Base-by-base conservation (phyloP, 2,113 vertebrate genomes). In the Nothoprocta perdicaria region DNA sequence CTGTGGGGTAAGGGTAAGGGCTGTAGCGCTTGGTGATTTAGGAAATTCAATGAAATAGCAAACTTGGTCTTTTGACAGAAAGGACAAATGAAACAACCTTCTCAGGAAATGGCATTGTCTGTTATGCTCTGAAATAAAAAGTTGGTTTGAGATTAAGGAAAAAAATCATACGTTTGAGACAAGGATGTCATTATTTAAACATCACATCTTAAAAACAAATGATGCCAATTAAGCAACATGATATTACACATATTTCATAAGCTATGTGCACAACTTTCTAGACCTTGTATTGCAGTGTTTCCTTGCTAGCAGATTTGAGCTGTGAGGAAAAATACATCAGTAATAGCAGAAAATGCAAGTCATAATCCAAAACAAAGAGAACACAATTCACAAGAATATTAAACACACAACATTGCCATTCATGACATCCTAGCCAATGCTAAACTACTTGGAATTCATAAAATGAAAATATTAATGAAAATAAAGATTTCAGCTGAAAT, bases 111-210 rank as follows among this genome's bases (percentile, higher is more conserved):
- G 35, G 66, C 3, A 4, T 88, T 63, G 84, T 91, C 88, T 72
- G 57, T 63, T 80, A 41, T 1, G 1, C 90, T 95, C 66, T 77
- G 74, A 93, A 94, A 93, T 15, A 86, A n/a, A 88, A 35, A 75
- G 48, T 80, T 92, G 86, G 17, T 31, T 67, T 95, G 31, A 68
- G 80, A 53, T 81, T 90, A 86, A 84, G 60, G 74, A 81, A 76
- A 90, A 46, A 18, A 86, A 7, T 50, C 18, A 22, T 75, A 79
- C 6, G 58, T 86, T 21, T 38, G 72, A 31, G 68, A 77, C 57
- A 26, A 76, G 8, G 24, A 29, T 5, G 43, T 67, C 17, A 1
- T 26, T 45, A 84, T 90, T 84, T 68, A 46, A 90, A 82, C 16
- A 26, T 17, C 72, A 12, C 48, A 40, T 69, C 55, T 86, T 86